Conservation (phyloP, 2,797 vertebrate species). For the Parambassis ranga region DNA sequence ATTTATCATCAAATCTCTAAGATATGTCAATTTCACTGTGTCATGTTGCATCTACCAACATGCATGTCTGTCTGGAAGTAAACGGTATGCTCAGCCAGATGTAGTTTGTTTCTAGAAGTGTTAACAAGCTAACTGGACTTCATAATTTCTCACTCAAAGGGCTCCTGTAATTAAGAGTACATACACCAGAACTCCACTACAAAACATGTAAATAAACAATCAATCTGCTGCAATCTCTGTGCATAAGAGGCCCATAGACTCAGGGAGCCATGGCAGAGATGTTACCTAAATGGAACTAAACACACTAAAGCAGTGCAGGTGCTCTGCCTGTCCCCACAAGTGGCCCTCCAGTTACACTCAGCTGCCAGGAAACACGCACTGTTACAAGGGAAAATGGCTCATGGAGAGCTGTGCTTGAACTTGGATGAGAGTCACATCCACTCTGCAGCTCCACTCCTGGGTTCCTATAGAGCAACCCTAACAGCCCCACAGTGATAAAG, state of each 20-base stretch:
- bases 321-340: slow-evolving; percentile 36
- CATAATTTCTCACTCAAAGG: too few species aligned
- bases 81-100: background rate
- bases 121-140: slow-evolving; percentile 4
- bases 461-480: slow-evolving; percentile 37
- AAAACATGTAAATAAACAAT: background rate
- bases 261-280: background rate
- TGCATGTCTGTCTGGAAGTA: background rate
- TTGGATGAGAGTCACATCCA: slow-evolving; percentile 46
- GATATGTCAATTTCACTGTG: background rate
- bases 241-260: slow-evolving; percentile 1
- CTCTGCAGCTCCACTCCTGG: slow-evolving; percentile 26
- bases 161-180: slow-evolving; percentile 7
- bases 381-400: slow-evolving; percentile 34
- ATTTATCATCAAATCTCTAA: background rate
- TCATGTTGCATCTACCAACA: background rate
- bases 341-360: slow-evolving; percentile 51
- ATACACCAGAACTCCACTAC: background rate
- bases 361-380: slow-evolving; percentile 40
- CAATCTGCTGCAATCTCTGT: background rate
- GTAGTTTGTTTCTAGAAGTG: background rate
- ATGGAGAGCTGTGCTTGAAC: slow-evolving; percentile 57
- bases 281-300: slow-evolving; percentile 34
- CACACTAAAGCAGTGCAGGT: slow-evolving; percentile 28
- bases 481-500: slow-evolving; percentile 22